Evolutionary conservation across 2,797 vertebrate genomes (phyloP).

Genomic region (Malurus splendens): DNA sequence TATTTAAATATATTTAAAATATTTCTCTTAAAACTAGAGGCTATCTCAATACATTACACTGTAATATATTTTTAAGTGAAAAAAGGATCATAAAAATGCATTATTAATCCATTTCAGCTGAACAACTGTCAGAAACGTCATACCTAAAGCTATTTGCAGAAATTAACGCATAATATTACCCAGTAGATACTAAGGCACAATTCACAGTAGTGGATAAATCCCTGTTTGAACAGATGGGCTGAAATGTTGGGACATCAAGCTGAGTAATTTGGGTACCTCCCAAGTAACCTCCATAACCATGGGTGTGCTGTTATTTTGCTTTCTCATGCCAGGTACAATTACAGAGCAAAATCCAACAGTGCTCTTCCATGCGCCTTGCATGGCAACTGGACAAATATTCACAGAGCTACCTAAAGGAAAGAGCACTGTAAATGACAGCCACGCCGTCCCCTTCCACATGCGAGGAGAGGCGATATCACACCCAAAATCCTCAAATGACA

Average conservation of each 20-base stretch:
- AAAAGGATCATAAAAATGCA: conserved; percentile 38
- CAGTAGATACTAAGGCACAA: conserved; percentile 3
- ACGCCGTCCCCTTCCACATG: not conserved
- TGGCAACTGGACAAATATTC: not conserved
- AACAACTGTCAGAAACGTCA: conserved; percentile 59
- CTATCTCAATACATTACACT: not conserved
- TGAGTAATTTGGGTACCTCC: conserved; percentile 54
- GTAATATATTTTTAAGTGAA: conserved; percentile 29
- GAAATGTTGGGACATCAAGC: conserved; percentile 40
- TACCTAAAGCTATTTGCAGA: conserved; percentile 45
- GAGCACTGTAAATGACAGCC: not conserved
- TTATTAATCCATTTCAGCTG: conserved; percentile 50
- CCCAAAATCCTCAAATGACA: no score
- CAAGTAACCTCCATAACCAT: conserved; percentile 48
- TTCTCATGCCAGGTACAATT: not conserved
- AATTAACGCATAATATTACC: conserved; percentile 51
- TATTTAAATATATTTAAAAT: not conserved
- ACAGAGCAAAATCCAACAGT: not conserved
- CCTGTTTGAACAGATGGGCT: conserved; percentile 57
- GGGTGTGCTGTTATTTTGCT: conserved; percentile 3
- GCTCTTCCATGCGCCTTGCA: not conserved
- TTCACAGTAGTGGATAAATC: conserved; percentile 31
- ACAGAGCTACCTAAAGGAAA: not conserved
- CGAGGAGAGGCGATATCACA: fast-evolving
- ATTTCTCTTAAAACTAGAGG: not conserved